A percentile compares a stretch with the other conserved stretches of the same genome.
Evolutionary conservation across 2,888 invertebrate species (phyloP).

Genomic region (Dasysyrphus albostriatus): DNA sequence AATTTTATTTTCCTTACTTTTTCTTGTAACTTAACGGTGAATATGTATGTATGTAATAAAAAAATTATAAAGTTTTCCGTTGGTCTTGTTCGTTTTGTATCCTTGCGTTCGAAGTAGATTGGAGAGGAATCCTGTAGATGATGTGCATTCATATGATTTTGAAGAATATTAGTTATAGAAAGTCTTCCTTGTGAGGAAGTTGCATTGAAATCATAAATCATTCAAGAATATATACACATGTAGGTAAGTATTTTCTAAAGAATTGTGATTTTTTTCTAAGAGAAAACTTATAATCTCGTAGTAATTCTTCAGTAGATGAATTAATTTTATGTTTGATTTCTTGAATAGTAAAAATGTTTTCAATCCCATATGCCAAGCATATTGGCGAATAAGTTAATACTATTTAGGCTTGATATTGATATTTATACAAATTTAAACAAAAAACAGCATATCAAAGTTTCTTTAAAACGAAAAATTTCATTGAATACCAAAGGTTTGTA

Average conservation of each 20-base stretch:
- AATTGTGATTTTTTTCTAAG: conserved; percentile 12
- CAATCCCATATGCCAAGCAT: neutral
- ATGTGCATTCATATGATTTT: conserved; percentile 47
- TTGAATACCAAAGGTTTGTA: too few species aligned
- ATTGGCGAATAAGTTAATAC: neutral
- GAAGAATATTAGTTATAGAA: conserved; percentile 35
- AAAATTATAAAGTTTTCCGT: conserved; percentile 44
- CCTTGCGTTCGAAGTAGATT: conserved; percentile 3
- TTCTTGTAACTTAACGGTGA: neutral
- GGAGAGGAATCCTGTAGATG: conserved; percentile 26
- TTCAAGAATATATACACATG: conserved; percentile 32
- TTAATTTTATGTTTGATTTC: neutral
- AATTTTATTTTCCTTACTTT: conserved; percentile 1
- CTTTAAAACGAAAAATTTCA: too few species aligned
- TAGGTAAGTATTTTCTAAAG: conserved; percentile 22
- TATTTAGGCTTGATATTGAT: neutral
- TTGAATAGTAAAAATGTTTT: neutral
- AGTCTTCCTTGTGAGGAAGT: conserved; percentile 11
- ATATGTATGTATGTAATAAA: neutral
- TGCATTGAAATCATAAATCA: conserved; percentile 54
- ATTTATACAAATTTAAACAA: too few species aligned
- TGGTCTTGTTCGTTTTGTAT: conserved; percentile 24
- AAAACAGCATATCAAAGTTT: too few species aligned
- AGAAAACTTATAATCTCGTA: neutral
- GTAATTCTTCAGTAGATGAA: neutral